Evolutionary conservation across 2,888 invertebrate genomes (phyloP), one percentile per base, ranked within the genome.

Genomic region (Formica aserva): DNA sequence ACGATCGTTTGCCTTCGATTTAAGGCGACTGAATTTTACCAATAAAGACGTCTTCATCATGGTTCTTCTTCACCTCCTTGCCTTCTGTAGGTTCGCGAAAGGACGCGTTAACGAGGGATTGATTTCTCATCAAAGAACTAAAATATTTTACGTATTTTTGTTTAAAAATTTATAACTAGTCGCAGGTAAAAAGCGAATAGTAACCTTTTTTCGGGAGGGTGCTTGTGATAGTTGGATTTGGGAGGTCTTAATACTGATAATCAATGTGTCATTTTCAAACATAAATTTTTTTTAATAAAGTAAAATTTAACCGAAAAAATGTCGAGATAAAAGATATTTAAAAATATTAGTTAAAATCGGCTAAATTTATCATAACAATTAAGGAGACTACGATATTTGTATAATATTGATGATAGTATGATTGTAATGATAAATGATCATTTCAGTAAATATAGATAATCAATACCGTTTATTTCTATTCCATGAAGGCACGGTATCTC

Each of bases 1-100:
- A 80, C 71, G 45, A 78, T 60, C 78, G 78, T 71, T 80, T 62
- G 78, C 60, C 45, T 78, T 69, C 78, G 71, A 78, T 78, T 60
- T 69, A 80, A 80, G 22, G 18, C 18, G 35, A 22, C 60, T 60
- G 60, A 80, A 71, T 80, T 48, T 62, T 6, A 26, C 35, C 67
- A 69, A 77, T 55, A 5, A 13, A 71, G 78, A 80, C 60, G 18
- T 80, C 69, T 71, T 45, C 35, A 45, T 78, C 60, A 35, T 8
- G 18, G 60, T 71, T 35, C 78, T 69, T 60, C 55, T 57, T 41
- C 22, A n/a, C n/a, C n/a, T 48, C n/a, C 3, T 15, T 55, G 9
- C 1, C 38, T 48, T 11, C 38, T n/a, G 55, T 38, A 5, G 26
- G 6, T 9, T 18, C 13, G 38, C 38, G 66, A 62, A 80, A 60